A percentile compares a stretch with the other conserved stretches of the same genome.
Conservation (phyloP, 2,797 vertebrate species). For the Oreochromis mossambicus region DNA sequence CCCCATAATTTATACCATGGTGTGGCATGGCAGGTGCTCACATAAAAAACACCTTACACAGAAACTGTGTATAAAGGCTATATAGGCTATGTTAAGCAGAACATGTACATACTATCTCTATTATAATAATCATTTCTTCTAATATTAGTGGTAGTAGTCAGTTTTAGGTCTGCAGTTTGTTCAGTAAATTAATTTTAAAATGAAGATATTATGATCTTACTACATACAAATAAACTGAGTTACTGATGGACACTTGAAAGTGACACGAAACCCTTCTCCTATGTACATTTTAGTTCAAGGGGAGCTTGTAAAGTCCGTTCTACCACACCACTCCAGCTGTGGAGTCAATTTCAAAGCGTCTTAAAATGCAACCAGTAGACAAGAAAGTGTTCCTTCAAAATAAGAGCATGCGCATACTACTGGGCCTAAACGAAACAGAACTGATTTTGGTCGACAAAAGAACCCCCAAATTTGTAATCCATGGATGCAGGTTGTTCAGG, state of each 20-base stretch:
- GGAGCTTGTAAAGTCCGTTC: slow-evolving; percentile 52
- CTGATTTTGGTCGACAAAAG: not conserved
- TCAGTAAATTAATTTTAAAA: not conserved
- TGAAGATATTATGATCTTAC: not conserved
- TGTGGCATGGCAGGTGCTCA: not conserved
- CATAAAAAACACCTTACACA: not conserved
- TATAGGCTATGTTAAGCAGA: not conserved
- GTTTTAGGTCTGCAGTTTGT: not conserved
- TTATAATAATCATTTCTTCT: not conserved
- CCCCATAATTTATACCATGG: not conserved
- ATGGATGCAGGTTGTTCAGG: not conserved
- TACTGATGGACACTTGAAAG: not conserved
- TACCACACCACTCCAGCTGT: slow-evolving; percentile 58
- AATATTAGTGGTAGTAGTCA: not conserved
- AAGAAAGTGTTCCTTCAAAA: not conserved
- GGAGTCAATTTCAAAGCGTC: not conserved
- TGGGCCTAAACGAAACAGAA: not conserved
- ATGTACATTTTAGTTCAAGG: not conserved
- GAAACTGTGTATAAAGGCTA: not conserved
- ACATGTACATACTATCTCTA: not conserved
- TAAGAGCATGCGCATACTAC: slow-evolving; percentile 7
- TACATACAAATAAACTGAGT: not conserved
- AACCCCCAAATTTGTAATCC: not conserved
- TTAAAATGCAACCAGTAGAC: not conserved
- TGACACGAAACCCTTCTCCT: not conserved